phyloP scores from a whole-genome alignment of 2,888 invertebrate genomes.

The Salticus scenicus region DNA sequence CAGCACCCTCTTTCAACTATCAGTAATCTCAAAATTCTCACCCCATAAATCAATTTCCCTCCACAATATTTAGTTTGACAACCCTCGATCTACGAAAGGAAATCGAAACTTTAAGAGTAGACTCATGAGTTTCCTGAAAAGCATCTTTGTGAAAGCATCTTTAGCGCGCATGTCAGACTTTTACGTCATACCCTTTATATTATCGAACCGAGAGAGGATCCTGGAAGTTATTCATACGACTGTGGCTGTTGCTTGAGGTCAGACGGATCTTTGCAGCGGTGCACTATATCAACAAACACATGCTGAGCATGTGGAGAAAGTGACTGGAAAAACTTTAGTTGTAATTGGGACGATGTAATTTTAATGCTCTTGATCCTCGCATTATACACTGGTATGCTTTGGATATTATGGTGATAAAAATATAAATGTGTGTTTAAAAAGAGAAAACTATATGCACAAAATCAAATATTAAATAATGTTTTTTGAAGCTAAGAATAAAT shows the following conservation, averaged over 20 bases:
- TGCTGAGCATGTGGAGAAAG: not conserved
- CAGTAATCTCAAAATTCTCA: not conserved
- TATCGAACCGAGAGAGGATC: not conserved
- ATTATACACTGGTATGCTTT: no score
- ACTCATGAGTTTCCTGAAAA: not conserved
- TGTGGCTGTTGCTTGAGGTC: not conserved
- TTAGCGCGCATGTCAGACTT: not conserved
- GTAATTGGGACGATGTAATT: no score
- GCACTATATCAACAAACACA: not conserved
- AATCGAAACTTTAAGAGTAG: constrained; percentile 1
- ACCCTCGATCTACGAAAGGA: not conserved
- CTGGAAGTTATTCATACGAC: not conserved
- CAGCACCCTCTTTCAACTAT: not conserved
- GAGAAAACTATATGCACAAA: no score
- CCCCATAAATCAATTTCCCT: not conserved
- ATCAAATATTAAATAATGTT: no score
- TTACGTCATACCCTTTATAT: not conserved
- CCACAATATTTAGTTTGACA: constrained; percentile 6
- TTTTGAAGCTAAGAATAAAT: no score
- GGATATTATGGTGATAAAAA: no score
- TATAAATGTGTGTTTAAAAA: no score
- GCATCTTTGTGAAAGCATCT: not conserved
- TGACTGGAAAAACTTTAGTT: no score
- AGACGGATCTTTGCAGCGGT: not conserved
- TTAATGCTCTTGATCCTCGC: no score